phyloP scores from a whole-genome alignment of 2,113 vertebrate species.

The Sinosuthora webbiana region DNA sequence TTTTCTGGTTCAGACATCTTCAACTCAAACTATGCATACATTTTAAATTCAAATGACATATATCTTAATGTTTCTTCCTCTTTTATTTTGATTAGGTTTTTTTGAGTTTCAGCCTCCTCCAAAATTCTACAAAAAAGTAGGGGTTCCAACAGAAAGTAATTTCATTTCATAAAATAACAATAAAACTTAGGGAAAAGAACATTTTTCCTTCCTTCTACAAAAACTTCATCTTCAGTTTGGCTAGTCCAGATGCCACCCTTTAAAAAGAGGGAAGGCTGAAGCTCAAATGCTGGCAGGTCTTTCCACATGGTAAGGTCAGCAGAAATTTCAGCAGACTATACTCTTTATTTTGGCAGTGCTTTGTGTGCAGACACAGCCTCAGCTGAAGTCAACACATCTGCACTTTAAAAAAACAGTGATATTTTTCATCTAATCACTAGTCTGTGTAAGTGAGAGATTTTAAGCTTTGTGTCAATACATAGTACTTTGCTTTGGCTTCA shows the following conservation, averaged over 20 bases:
- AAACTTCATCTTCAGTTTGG: neutral
- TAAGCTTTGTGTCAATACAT: neutral
- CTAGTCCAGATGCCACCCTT: slow-evolving; percentile 20
- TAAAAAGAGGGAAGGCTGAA: neutral
- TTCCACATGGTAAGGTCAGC: slow-evolving; percentile 4
- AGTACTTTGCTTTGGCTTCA: neutral
- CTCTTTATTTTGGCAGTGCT: slow-evolving; percentile 28
- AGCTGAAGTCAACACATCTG: slow-evolving; percentile 4
- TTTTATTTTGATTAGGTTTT: neutral
- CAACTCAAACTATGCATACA: neutral
- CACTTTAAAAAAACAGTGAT: neutral
- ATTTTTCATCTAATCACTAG: neutral
- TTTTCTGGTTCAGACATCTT: neutral
- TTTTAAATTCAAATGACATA: neutral
- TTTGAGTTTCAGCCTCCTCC: neutral
- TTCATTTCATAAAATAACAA: neutral
- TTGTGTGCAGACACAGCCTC: neutral
- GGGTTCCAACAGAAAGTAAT: neutral
- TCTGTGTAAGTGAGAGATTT: neutral
- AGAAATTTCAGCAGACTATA: slow-evolving; percentile 29
- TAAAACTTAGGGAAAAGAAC: neutral
- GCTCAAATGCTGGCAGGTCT: neutral
- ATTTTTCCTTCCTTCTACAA: neutral
- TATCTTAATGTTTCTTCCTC: neutral
- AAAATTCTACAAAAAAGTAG: neutral